These are phyloP conservation scores for Hippoglossus hippoglossus DNA, from an alignment of 2,797 vertebrate genomes.

Conservation along the genomic window DNA sequence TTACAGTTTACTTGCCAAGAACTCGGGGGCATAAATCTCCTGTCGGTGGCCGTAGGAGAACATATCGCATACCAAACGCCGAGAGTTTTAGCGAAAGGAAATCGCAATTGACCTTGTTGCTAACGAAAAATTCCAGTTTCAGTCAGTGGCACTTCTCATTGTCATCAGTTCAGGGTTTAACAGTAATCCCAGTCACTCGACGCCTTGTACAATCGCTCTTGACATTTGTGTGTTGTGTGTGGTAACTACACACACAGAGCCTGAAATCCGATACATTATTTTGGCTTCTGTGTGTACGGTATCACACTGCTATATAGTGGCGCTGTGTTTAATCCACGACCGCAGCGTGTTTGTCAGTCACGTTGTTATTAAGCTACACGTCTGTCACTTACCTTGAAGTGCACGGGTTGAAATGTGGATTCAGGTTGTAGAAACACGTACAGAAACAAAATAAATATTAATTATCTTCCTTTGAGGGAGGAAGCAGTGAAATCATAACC, in stretches of 20 bases:
- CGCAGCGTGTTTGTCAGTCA: constrained; percentile 46
- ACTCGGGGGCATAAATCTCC: constrained; percentile 52
- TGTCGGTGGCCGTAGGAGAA: constrained; percentile 30
- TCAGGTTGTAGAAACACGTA: neutral
- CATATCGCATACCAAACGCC: constrained; percentile 23
- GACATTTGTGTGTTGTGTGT: constrained; percentile 80
- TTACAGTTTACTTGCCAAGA: constrained; percentile 51
- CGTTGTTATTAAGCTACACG: constrained; percentile 39
- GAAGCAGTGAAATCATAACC: constrained; percentile 12
- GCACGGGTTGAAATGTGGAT: constrained; percentile 7
- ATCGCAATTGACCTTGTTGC: constrained; percentile 66
- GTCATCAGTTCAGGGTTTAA: constrained; percentile 78
- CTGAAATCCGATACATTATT: constrained; percentile 82
- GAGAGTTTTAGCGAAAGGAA: constrained; percentile 36
- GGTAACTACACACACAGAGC: constrained; percentile 74
- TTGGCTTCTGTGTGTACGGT: constrained; percentile 77
- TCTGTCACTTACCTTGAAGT: constrained; percentile 26
- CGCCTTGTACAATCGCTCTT: constrained; percentile 78
- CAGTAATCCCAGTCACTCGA: constrained; percentile 81
- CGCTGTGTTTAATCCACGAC: constrained; percentile 58
- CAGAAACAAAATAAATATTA: no score
- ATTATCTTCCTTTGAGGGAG: neutral
- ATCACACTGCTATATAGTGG: constrained; percentile 58
- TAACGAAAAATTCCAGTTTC: constrained; percentile 58
- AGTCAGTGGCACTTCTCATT: constrained; percentile 71